Percentiles rank a stretch among this genome's conserved stretches.
phyloP scores from a whole-genome alignment of 2,888 invertebrate genomes.

The Nomada fabriciana region DNA sequence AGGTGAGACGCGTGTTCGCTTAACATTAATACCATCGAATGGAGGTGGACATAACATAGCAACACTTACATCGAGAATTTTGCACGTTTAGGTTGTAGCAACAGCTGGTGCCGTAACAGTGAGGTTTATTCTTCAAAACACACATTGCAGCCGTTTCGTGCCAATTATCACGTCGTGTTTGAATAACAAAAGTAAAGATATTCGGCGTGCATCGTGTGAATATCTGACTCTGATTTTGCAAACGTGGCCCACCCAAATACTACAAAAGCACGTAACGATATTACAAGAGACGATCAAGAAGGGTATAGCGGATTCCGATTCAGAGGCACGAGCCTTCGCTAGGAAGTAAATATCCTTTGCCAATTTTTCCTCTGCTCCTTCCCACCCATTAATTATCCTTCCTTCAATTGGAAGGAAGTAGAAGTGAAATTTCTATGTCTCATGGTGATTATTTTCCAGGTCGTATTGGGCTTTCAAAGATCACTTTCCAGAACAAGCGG shows the following conservation, averaged over 20 bases:
- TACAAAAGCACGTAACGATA: conserved; percentile 92
- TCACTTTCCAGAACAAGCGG: conserved; percentile 96
- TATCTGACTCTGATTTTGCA: conserved; percentile 93
- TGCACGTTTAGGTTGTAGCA: conserved; percentile 90
- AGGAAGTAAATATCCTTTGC: conserved; percentile 88
- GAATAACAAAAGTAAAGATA: conserved; percentile 96
- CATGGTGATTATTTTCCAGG: conserved; percentile 83
- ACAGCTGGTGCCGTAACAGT: conserved; percentile 94
- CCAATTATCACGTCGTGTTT: conserved; percentile 92
- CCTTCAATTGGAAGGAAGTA: no score
- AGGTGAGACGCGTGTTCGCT: conserved; percentile 86
- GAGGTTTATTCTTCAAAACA: conserved; percentile 94
- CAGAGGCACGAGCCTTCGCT: conserved; percentile 92
- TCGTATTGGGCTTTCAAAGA: conserved; percentile 96
- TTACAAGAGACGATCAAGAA: conserved; percentile 94
- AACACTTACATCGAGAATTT: conserved; percentile 18
- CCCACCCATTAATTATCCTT: background rate
- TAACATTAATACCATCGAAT: background rate
- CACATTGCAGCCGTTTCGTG: conserved; percentile 92
- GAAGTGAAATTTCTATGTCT: background rate
- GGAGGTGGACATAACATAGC: background rate
- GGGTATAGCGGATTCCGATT: conserved; percentile 97
- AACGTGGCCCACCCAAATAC: conserved; percentile 92
- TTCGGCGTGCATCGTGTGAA: conserved; percentile 92
- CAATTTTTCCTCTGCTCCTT: background rate